A percentile compares a stretch with the other conserved stretches of the same genome.
These are phyloP conservation scores for Oeneis ivallda DNA, from an alignment of 2,888 invertebrate genomes.

Conservation along the genomic window DNA sequence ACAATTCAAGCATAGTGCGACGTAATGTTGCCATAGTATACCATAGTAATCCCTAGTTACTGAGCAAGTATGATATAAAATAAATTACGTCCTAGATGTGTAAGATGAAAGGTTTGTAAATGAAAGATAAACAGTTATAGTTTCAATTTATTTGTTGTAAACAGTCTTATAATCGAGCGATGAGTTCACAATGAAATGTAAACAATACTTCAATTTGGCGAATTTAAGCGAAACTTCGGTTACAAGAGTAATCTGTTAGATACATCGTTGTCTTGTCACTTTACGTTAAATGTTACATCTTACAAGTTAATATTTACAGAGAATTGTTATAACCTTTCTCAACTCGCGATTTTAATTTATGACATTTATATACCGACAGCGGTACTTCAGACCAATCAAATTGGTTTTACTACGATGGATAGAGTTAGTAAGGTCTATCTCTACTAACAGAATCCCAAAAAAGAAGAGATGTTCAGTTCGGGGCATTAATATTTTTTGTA, in stretches of 20 bases:
- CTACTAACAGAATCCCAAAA: no score
- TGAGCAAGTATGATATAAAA: no score
- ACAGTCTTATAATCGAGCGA: conserved; percentile 80
- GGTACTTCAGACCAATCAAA: background rate
- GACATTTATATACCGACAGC: background rate
- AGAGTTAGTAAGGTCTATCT: no score
- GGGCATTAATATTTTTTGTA: no score
- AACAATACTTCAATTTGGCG: conserved; percentile 75
- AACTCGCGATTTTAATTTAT: conserved; percentile 1
- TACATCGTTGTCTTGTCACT: conserved; percentile 59
- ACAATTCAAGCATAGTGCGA: no score
- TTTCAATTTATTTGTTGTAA: conserved; percentile 73
- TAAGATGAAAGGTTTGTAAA: background rate
- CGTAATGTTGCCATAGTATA: no score
- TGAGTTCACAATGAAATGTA: conserved; percentile 67
- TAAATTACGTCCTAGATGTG: background rate
- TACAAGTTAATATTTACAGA: conserved; percentile 67
- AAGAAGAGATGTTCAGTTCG: no score
- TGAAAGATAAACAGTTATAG: conserved; percentile 42
- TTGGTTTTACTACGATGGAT: background rate
- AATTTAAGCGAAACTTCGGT: conserved; percentile 70
- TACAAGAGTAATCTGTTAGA: conserved; percentile 56
- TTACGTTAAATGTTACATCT: conserved; percentile 56
- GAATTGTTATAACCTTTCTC: conserved; percentile 49
- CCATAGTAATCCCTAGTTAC: no score